Percentiles rank a stretch among this genome's conserved stretches.
phyloP scores from a whole-genome alignment of 92 coral and sea anemone genomes.

The Anthopleura xanthogrammica region DNA sequence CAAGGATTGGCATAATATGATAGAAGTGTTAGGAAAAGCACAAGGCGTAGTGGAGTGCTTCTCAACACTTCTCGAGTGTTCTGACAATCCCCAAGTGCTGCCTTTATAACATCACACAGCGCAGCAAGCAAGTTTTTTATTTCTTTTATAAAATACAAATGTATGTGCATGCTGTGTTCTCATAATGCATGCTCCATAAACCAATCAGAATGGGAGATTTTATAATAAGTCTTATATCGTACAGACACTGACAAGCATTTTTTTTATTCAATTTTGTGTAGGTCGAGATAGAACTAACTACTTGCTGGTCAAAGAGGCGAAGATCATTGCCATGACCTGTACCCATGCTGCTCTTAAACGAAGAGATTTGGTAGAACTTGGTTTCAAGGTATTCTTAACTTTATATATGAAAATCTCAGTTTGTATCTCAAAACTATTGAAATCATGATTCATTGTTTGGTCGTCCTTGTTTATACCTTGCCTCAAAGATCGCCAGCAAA shows the following conservation, averaged over 20 bases:
- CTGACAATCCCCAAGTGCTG: too few relatives aligned
- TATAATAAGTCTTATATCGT: background rate
- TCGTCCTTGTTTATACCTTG: background rate
- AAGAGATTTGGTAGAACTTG: conserved; percentile 87
- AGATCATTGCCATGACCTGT: conserved; percentile 98
- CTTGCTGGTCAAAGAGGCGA: conserved; percentile 95
- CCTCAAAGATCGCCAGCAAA: too few relatives aligned
- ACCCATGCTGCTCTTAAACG: conserved; percentile 97
- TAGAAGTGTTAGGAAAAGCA: too few relatives aligned
- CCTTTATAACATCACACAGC: too few relatives aligned
- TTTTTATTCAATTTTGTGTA: conserved; percentile 3
- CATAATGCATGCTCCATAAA: too few relatives aligned
- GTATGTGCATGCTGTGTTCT: too few relatives aligned
- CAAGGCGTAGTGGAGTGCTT: too few relatives aligned
- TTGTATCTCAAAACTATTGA: background rate
- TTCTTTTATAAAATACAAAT: too few relatives aligned
- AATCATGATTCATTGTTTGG: background rate
- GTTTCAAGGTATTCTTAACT: conserved; percentile 70
- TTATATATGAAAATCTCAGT: background rate
- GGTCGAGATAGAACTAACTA: conserved; percentile 98
- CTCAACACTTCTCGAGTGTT: too few relatives aligned
- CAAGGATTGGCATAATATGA: too few relatives aligned
- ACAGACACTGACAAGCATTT: background rate
- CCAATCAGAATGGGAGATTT: too few relatives aligned
- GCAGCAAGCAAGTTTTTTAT: too few relatives aligned